These are phyloP conservation scores for Sphyrna mokarran DNA, from an alignment of 2,113 vertebrate species.

Conservation along the genomic window DNA sequence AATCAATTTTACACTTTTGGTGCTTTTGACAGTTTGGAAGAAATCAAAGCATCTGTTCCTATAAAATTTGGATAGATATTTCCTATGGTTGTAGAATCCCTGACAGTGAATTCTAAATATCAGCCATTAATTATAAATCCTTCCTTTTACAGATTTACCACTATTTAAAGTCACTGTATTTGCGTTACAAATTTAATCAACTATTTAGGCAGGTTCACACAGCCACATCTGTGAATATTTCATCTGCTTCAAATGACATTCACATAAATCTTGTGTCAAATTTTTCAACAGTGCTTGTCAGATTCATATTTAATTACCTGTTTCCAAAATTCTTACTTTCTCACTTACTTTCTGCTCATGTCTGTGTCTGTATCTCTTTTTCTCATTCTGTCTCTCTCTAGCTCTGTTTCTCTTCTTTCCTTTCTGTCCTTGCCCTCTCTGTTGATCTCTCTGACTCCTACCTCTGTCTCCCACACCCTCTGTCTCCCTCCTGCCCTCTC, in stretches of 20 bases:
- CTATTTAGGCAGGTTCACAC: conserved; percentile 30
- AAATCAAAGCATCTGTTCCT: not conserved
- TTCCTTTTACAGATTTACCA: not conserved
- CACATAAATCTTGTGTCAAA: conserved; percentile 21
- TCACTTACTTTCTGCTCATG: not conserved
- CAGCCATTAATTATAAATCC: not conserved
- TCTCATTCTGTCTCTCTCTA: not conserved
- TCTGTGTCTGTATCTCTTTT: not conserved
- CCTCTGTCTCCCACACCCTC: not conserved
- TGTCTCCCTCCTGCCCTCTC: not conserved
- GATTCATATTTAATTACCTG: not conserved
- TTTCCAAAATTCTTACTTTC: conserved; percentile 5
- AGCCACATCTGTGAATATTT: not conserved
- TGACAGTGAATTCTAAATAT: conserved; percentile 17
- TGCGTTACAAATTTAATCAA: conserved; percentile 16
- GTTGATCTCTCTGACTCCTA: not conserved
- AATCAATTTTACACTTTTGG: not conserved
- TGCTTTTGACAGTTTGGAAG: not conserved
- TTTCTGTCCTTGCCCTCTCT: not conserved
- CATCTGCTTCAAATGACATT: conserved; percentile 19
- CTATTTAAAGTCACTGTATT: conserved; percentile 11
- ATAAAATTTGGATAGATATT: not conserved
- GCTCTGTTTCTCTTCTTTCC: not conserved
- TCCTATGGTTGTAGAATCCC: not conserved
- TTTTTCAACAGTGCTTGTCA: conserved; percentile 2